These are phyloP conservation scores for Gnathochromis pfefferi DNA, from an alignment of 2,113 vertebrate species.

Conservation along the genomic window DNA sequence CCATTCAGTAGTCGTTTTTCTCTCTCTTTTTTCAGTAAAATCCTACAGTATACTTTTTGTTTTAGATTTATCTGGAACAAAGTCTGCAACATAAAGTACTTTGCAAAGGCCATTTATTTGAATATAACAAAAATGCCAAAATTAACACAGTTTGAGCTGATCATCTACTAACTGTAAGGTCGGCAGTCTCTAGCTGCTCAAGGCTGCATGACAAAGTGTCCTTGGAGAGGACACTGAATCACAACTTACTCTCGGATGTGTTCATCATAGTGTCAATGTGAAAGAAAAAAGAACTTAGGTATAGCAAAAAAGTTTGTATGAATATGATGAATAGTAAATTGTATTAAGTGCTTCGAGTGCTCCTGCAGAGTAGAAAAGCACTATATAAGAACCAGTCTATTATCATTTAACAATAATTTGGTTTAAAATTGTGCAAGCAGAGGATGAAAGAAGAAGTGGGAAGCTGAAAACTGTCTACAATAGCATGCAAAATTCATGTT, in stretches of 20 bases:
- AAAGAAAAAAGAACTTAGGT: neutral
- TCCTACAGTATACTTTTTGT: neutral
- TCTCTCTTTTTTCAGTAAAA: neutral
- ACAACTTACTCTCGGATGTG: neutral
- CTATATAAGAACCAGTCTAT: neutral
- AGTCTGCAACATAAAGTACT: neutral
- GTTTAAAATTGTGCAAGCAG: neutral
- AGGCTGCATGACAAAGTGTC: neutral
- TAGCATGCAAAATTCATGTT: neutral
- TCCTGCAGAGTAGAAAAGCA: neutral
- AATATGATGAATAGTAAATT: neutral
- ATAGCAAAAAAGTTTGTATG: neutral
- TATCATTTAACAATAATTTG: neutral
- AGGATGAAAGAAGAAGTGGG: neutral
- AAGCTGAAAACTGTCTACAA: neutral
- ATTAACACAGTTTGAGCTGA: neutral
- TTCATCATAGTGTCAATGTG: neutral
- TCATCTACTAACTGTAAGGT: neutral
- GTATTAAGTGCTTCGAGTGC: neutral
- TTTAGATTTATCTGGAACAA: neutral
- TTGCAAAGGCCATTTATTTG: neutral
- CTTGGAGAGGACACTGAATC: neutral
- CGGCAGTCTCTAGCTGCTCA: accelerated
- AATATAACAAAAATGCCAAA: neutral
- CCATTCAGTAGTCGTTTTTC: neutral